Evolutionary conservation across 2,113 vertebrate genomes (phyloP), one percentile per base, ranked within the genome.

Genomic region (Platichthys flesus): DNA sequence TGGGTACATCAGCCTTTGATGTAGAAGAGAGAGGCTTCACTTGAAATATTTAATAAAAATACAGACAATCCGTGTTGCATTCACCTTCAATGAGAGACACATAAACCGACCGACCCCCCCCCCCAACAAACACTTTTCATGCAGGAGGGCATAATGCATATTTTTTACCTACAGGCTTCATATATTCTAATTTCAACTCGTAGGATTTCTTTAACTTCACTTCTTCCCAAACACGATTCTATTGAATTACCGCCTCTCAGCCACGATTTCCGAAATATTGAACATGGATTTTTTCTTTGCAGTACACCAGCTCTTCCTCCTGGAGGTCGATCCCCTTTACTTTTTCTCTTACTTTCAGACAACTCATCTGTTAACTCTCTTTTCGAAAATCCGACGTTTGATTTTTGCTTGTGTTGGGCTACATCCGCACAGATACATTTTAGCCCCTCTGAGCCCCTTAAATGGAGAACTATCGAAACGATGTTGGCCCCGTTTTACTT

Each of bases 21-120:
- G 52, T 55, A 37, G 16, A 58, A 23, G 37, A 45, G 3, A 49
- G 37, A 45, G 3, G 10, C 24, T 68, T 70, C 15, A 35, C 26
- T 59, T 62, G 15, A 0, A 73, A 75, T 42, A 79, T 47, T 74
- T 52, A 52, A 76, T 45, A 8, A 31, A 31, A 12, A 63, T 9
- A 40, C 6, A 18, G 6, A 60, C 26, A 26, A 23, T 2, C 18
- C 4, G 6, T 54, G 12, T 52, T 52, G 7, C 8, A 55, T 58
- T 45, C n/a, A n/a, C n/a, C n/a, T 71, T 26, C 26, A 70, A 5
- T 47, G 9, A 18, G 18, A 47, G 42, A 47, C n/a, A 16, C 21
- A 15, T 15, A 8, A 9, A n/a, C 24, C 24, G 24, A 24, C 24
- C 2, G 1, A 24, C 24, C 2, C 24, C 24, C 21, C 6, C 37